phyloP scores from a whole-genome alignment of 2,888 invertebrate species.

The Leptinotarsa tumamoca region DNA sequence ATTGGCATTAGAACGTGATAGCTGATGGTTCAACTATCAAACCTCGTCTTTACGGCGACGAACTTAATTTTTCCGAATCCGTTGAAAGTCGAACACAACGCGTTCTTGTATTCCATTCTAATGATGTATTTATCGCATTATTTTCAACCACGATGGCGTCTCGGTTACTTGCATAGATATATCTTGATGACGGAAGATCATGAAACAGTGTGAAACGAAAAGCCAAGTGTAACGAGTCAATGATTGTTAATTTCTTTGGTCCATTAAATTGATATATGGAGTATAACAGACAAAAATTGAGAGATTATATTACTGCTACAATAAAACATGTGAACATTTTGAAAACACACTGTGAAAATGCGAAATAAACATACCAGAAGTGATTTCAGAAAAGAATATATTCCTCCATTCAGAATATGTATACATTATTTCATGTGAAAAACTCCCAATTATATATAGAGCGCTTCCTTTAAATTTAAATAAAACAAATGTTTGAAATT shows the following conservation, averaged over 20 bases:
- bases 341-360: no score
- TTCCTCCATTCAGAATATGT: no score
- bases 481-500: no score
- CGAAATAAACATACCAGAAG: no score
- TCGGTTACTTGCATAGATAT: conserved; percentile 18
- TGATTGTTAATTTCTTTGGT: conserved; percentile 3
- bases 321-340: no score
- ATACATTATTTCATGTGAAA: no score
- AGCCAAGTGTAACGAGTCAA: conserved; percentile 20
- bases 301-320: no score
- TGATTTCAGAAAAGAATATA: no score
- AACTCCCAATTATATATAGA: no score
- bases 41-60: not conserved
- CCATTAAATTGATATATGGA: not conserved
- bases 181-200: conserved; percentile 15
- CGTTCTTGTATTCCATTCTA: conserved; percentile 23
- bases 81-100: conserved; percentile 20
- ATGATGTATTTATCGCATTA: conserved; percentile 32
- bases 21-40: not conserved
- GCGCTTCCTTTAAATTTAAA: no score
- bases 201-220: conserved; percentile 21
- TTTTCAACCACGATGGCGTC: conserved; percentile 30
- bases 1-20: not conserved
- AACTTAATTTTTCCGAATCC: not conserved
- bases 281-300: not conserved